A percentile compares a stretch with the other conserved stretches of the same genome.
Evolutionary conservation across 2,113 vertebrate species (phyloP).

Genomic region (Sander vitreus): DNA sequence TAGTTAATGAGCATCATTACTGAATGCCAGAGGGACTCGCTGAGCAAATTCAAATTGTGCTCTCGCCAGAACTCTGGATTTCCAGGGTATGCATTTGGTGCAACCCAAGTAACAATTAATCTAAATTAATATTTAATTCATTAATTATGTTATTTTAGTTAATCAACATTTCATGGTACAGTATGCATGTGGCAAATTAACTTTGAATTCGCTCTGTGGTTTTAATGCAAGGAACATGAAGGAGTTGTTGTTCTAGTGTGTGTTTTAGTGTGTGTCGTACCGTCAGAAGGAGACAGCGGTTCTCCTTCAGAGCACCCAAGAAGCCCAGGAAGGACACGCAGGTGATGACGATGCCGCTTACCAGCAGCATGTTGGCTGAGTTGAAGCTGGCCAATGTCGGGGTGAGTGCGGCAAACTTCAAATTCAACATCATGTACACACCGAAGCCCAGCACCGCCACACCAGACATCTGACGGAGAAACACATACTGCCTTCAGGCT

Average conservation of each 20-base stretch:
- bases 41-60: no score
- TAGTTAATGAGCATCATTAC: no score
- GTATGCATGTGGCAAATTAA: no score
- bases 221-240: no score
- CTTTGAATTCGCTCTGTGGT: no score
- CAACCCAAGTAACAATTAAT: no score
- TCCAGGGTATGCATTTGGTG: no score
- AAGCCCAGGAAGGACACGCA: slow-evolving; percentile 91
- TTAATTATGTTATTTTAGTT: no score
- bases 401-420: slow-evolving; percentile 73
- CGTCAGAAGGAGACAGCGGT: slow-evolving; percentile 90
- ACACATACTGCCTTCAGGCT: background rate
- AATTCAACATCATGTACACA: slow-evolving; percentile 77
- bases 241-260: background rate
- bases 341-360: slow-evolving; percentile 88
- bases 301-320: slow-evolving; percentile 91
- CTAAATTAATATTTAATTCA: no score
- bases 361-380: slow-evolving; percentile 82
- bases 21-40: no score
- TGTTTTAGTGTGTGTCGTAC: slow-evolving; percentile 72
- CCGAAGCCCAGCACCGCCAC: slow-evolving; percentile 83
- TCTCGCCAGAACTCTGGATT: no score
- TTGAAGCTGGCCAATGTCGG: slow-evolving; percentile 76
- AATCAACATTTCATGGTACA: no score
- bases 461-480: slow-evolving; percentile 83